Percentiles rank a stretch among this genome's conserved stretches.
Evolutionary conservation across 2,113 vertebrate species (phyloP).

Genomic region (Gavia stellata): DNA sequence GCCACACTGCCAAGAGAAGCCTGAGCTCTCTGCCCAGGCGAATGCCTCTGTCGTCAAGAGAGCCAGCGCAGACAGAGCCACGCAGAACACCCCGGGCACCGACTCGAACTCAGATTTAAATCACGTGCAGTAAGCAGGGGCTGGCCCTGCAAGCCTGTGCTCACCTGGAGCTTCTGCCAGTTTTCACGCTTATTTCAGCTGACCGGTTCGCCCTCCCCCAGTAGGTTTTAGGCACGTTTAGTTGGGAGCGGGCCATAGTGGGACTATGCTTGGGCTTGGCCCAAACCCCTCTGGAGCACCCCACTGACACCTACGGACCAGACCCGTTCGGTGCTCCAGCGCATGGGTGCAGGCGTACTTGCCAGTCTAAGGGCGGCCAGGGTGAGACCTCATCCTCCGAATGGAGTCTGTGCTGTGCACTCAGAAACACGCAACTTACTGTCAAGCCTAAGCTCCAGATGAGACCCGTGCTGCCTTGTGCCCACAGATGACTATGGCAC

Average conservation of each 20-base stretch:
- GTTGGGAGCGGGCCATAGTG: too few species aligned
- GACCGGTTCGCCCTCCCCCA: not conserved
- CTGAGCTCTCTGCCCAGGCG: not conserved
- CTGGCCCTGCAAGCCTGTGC: not conserved
- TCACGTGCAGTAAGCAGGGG: not conserved
- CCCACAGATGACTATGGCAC: not conserved
- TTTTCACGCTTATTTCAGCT: not conserved
- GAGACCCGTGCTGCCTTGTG: not conserved
- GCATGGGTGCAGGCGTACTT: not conserved
- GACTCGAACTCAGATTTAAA: too few species aligned
- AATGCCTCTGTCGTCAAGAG: not conserved
- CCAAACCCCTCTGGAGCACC: not conserved
- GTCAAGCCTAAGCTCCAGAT: not conserved
- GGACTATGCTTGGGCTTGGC: not conserved
- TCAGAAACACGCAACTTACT: not conserved
- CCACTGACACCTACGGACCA: not conserved
- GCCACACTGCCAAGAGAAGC: not conserved
- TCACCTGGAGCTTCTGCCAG: not conserved
- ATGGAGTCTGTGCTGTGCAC: not conserved
- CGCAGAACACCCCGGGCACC: too few species aligned
- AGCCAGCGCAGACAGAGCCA: too few species aligned
- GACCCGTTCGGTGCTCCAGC: not conserved
- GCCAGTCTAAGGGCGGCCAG: not conserved
- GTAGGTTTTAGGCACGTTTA: not conserved
- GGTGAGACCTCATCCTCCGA: not conserved